These are phyloP conservation scores for Apoderus coryli DNA, from an alignment of 2,888 invertebrate genomes.

Conservation along the genomic window DNA sequence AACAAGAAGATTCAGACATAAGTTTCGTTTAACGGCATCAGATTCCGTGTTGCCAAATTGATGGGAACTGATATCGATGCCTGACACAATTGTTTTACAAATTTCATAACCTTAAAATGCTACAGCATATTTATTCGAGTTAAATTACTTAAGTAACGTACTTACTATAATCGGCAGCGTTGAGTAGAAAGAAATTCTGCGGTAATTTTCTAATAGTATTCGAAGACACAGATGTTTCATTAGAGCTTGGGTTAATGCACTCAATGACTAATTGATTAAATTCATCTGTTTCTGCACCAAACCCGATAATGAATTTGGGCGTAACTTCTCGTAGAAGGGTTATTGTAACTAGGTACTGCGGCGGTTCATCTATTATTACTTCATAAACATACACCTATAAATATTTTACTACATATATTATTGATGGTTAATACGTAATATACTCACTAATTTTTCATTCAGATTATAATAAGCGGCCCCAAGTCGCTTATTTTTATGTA, in stretches of 20 bases:
- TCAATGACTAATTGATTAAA: slow-evolving; percentile 32
- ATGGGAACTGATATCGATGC: slow-evolving; percentile 29
- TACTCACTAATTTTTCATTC: slow-evolving; percentile 43
- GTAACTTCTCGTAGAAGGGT: slow-evolving; percentile 44
- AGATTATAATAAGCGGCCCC: slow-evolving; percentile 62
- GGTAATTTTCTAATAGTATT: slow-evolving; percentile 25
- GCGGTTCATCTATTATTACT: slow-evolving; percentile 49
- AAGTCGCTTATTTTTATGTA: slow-evolving; percentile 49
- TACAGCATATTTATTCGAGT: background rate
- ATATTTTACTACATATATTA: slow-evolving; percentile 6
- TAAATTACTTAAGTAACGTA: slow-evolving; percentile 6
- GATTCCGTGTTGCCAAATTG: slow-evolving; percentile 32
- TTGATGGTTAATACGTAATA: slow-evolving; percentile 4
- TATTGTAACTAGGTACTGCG: slow-evolving; percentile 44
- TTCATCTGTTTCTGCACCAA: slow-evolving; percentile 37
- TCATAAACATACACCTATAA: slow-evolving; percentile 47
- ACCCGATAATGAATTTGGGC: slow-evolving; percentile 40
- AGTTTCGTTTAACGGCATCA: slow-evolving; percentile 38
- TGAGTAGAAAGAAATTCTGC: slow-evolving; percentile 41
- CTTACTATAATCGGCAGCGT: slow-evolving; percentile 40
- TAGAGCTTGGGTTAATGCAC: slow-evolving; percentile 15
- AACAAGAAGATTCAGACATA: slow-evolving; percentile 46
- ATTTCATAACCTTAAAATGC: slow-evolving; percentile 22
- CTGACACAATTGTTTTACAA: slow-evolving; percentile 22
- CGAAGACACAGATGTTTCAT: slow-evolving; percentile 18